Evolutionary conservation across 2,797 vertebrate species (phyloP).

Genomic region (Lithobates pipiens): DNA sequence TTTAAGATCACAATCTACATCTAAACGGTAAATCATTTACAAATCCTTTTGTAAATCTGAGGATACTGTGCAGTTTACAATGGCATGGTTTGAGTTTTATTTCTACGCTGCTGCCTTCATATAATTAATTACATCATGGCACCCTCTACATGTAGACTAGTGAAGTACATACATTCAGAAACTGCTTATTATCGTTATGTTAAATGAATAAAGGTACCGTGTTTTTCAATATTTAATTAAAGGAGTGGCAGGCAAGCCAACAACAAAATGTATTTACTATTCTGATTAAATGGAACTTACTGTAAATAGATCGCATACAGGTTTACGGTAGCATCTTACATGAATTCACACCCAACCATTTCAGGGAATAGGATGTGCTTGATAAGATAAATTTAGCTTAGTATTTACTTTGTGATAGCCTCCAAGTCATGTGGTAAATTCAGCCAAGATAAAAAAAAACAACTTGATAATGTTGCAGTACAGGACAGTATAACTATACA

Average conservation of each 20-base stretch:
- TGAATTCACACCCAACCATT: slow-evolving; percentile 35
- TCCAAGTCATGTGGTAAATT: slow-evolving; percentile 4
- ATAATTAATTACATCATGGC: slow-evolving; percentile 1
- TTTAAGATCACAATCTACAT: too few relatives aligned
- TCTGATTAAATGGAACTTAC: slow-evolving; percentile 35
- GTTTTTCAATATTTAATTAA: slow-evolving; percentile 47
- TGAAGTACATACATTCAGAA: background rate
- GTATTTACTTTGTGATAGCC: slow-evolving; percentile 34
- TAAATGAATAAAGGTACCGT: slow-evolving; percentile 16
- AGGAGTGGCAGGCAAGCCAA: slow-evolving; percentile 3
- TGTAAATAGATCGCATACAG: background rate
- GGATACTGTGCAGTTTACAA: too few relatives aligned
- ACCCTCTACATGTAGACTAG: slow-evolving; percentile 18
- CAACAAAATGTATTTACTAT: slow-evolving; percentile 41
- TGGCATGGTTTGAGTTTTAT: too few relatives aligned
- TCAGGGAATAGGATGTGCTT: slow-evolving; percentile 29
- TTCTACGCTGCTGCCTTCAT: too few relatives aligned
- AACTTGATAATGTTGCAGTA: background rate
- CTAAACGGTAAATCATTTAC: too few relatives aligned
- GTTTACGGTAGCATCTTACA: slow-evolving; percentile 14
- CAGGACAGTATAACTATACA: background rate
- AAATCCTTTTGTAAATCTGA: too few relatives aligned
- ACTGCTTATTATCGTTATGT: slow-evolving; percentile 18
- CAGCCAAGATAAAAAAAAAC: background rate
- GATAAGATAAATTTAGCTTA: slow-evolving; percentile 24